Conservation (phyloP, 2,113 vertebrate genomes). For the Monarcha castaneiventris region DNA sequence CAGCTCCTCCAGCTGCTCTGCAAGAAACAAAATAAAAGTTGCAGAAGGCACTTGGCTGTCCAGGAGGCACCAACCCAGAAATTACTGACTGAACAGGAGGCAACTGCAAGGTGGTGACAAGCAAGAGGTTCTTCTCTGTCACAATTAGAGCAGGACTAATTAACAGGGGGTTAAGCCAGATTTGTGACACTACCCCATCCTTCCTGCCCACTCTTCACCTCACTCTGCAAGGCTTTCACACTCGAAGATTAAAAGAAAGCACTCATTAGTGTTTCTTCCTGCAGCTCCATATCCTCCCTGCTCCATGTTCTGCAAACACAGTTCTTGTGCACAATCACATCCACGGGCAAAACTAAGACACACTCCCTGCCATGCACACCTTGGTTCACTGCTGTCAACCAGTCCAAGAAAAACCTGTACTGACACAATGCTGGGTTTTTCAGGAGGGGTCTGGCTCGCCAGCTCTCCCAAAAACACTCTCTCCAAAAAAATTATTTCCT, state of each 20-base stretch:
- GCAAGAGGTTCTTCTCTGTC: not conserved
- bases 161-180: not conserved
- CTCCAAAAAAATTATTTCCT: too few relatives aligned
- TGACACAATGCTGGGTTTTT: not conserved
- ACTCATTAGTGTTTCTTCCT: not conserved
- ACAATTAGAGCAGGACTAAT: not conserved
- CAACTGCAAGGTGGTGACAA: not conserved
- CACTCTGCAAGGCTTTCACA: not conserved
- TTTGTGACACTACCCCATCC: not conserved
- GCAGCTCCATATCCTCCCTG: not conserved
- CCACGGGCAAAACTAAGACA: accelerated
- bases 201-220: not conserved
- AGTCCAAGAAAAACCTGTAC: not conserved
- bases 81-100: not conserved
- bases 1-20: not conserved
- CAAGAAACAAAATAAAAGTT: not conserved
- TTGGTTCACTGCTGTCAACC: not conserved
- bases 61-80: not conserved
- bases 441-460: not conserved
- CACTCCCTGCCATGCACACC: accelerated
- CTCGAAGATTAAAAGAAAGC: not conserved
- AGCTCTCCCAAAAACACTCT: not conserved
- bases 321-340: accelerated
- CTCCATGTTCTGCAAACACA: not conserved
- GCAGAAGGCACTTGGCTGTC: not conserved